A percentile compares a stretch with the other conserved stretches of the same genome.
Evolutionary conservation across 2,797 vertebrate species (phyloP).

Genomic region (Lycodopsis pacificus): DNA sequence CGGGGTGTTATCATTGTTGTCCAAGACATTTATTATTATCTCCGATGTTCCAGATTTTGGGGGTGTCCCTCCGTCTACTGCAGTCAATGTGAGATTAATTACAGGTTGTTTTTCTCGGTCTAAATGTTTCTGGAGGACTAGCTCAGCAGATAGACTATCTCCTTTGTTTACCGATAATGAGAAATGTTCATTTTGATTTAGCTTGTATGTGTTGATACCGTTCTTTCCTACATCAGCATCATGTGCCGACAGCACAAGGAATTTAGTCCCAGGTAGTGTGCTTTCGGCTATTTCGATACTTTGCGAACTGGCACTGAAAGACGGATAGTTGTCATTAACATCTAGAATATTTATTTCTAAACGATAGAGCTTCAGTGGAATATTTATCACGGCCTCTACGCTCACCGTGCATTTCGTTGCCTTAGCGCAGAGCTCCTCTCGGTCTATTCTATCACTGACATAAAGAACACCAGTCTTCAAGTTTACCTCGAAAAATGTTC

Average conservation of each 20-base stretch:
- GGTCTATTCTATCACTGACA: constrained; percentile 69
- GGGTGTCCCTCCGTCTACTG: constrained; percentile 73
- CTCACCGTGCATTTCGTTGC: constrained; percentile 56
- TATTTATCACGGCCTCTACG: constrained; percentile 66
- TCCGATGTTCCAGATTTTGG: constrained; percentile 58
- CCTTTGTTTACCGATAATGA: constrained; percentile 49
- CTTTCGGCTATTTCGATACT: constrained; percentile 76
- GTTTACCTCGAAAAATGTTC: constrained; percentile 65
- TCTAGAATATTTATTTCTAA: constrained; percentile 68
- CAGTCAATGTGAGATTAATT: constrained; percentile 66
- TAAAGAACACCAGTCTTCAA: constrained; percentile 61
- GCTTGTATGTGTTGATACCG: constrained; percentile 58
- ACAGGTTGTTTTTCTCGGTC: constrained; percentile 71
- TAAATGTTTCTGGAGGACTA: constrained; percentile 82
- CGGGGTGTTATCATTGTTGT: constrained; percentile 71
- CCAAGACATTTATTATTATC: constrained; percentile 62
- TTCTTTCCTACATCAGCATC: constrained; percentile 72
- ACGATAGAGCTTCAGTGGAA: constrained; percentile 65
- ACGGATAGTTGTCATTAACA: constrained; percentile 70
- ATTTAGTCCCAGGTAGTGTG: constrained; percentile 72
- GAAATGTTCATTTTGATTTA: constrained; percentile 72
- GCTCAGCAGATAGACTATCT: constrained; percentile 50
- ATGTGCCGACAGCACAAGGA: constrained; percentile 50
- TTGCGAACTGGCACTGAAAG: constrained; percentile 55
- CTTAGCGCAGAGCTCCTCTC: constrained; percentile 71